Percentiles rank a stretch among this genome's conserved stretches.
Evolutionary conservation across 2,888 invertebrate genomes (phyloP).

Genomic region (Aelia acuminata): DNA sequence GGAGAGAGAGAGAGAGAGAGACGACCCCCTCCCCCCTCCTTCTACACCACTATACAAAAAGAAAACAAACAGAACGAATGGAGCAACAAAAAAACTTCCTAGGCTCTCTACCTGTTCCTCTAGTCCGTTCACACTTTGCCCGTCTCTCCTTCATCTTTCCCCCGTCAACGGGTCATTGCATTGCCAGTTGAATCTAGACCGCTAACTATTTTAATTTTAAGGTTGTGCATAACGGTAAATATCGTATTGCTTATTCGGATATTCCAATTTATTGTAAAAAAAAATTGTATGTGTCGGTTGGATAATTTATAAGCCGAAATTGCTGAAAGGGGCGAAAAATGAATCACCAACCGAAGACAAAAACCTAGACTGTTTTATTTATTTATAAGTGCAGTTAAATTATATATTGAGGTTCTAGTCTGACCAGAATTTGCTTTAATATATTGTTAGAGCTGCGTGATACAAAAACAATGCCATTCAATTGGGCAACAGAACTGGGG

Average conservation of each 20-base stretch:
- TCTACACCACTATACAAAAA: constrained; percentile 16
- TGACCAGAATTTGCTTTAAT: no score
- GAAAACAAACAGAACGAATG: constrained; percentile 40
- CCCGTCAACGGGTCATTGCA: background rate
- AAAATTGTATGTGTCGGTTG: no score
- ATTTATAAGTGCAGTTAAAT: no score
- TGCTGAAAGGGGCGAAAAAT: no score
- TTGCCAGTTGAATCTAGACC: background rate
- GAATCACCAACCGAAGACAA: no score
- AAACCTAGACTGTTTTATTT: no score
- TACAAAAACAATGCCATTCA: no score
- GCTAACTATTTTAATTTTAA: background rate
- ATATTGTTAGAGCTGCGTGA: no score
- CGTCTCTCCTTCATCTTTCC: background rate
- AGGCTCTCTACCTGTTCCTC: background rate
- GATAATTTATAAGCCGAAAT: no score
- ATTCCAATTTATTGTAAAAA: background rate
- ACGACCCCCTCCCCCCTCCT: background rate
- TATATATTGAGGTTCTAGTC: no score
- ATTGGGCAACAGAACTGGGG: no score
- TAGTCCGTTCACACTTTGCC: constrained; percentile 1
- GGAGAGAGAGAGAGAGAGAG: background rate
- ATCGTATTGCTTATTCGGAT: background rate
- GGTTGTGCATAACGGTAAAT: background rate
- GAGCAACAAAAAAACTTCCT: constrained; percentile 16